A percentile compares a stretch with the other conserved stretches of the same genome.
Evolutionary conservation across 2,113 vertebrate species (phyloP).

Genomic region (Nannospalax galili): DNA sequence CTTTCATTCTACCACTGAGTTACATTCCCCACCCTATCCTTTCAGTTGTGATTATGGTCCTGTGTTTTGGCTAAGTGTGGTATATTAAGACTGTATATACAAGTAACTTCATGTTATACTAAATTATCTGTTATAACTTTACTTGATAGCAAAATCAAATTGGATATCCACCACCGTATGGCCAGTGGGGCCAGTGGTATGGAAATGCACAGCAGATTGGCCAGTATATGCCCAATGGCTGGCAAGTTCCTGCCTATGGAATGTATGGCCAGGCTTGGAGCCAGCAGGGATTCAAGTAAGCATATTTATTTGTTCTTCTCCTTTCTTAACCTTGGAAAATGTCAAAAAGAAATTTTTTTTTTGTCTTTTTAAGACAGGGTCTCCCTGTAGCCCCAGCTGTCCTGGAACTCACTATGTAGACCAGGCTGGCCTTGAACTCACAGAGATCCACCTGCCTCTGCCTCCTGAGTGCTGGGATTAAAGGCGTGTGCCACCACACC

Average conservation of each 20-base stretch:
- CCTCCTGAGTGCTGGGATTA: too few species aligned
- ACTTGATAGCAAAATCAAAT: constrained; percentile 92
- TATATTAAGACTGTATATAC: constrained; percentile 38
- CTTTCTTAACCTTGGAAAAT: constrained; percentile 56
- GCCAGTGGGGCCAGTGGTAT: constrained; percentile 99
- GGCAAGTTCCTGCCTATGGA: constrained; percentile 96
- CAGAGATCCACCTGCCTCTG: too few species aligned
- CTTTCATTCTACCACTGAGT: neutral
- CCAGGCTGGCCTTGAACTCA: too few species aligned
- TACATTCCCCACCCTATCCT: neutral
- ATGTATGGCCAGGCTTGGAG: constrained; percentile 97
- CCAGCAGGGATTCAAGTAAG: constrained; percentile 98
- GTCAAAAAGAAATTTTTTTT: constrained; percentile 37
- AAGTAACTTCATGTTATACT: constrained; percentile 53
- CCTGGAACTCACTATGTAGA: too few species aligned
- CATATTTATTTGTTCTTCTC: constrained; percentile 76
- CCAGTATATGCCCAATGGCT: constrained; percentile 97
- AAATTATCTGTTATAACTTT: constrained; percentile 15
- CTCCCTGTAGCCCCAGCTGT: too few species aligned
- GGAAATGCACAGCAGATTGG: constrained; percentile 95
- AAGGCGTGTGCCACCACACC: too few species aligned
- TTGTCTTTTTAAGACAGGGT: too few species aligned
- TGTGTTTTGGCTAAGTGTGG: constrained; percentile 46
- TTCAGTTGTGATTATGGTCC: constrained; percentile 56
- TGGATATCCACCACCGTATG: constrained; percentile 93